These are phyloP conservation scores for Brotula barbata DNA, from an alignment of 2,797 vertebrate genomes.

Conservation along the genomic window DNA sequence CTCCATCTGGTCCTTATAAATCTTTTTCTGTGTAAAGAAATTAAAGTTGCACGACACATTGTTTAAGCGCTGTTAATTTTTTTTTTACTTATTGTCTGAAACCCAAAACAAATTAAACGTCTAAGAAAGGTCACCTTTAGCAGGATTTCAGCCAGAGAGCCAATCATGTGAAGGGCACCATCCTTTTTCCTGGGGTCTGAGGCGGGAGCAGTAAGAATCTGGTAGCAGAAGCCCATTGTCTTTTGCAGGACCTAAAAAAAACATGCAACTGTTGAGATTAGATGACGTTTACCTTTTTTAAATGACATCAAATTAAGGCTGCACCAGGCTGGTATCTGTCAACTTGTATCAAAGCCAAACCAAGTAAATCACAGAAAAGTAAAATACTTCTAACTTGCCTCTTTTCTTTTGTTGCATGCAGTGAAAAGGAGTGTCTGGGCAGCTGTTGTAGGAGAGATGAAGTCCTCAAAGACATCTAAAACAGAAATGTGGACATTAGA, in stretches of 20 bases:
- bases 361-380: neutral
- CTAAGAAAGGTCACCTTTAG: constrained; percentile 85
- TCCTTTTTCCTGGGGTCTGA: constrained; percentile 98
- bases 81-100: too few species aligned
- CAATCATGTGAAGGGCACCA: constrained; percentile 98
- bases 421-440: constrained; percentile 98
- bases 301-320: too few species aligned
- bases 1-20: constrained; percentile 99
- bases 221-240: constrained; percentile 98
- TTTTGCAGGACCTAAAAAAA: constrained; percentile 96
- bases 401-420: constrained; percentile 98
- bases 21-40: constrained; percentile 87
- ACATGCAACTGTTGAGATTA: too few species aligned
- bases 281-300: too few species aligned
- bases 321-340: too few species aligned
- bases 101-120: neutral
- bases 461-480: constrained; percentile 98
- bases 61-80: neutral
- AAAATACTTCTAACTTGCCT: constrained; percentile 76
- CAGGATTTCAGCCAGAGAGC: constrained; percentile 96
- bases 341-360: neutral
- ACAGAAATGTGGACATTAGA: constrained; percentile 34
- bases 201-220: constrained; percentile 92
- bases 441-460: constrained; percentile 98
- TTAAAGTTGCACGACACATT: neutral